Base-by-base conservation (phyloP, 2,797 vertebrate species). In the Sebastes reedi region DNA sequence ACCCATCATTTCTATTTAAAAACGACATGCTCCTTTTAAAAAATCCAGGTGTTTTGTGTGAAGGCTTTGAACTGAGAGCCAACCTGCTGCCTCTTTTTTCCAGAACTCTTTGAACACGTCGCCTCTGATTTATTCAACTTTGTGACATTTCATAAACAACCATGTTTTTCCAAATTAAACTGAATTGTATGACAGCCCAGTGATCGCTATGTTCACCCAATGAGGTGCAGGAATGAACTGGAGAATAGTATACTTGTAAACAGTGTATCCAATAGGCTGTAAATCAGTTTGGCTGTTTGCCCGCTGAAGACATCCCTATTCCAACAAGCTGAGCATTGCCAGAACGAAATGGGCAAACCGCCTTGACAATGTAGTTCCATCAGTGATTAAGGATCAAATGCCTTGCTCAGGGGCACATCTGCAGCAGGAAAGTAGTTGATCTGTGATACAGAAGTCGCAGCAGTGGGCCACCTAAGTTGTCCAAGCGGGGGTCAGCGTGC, bases 401-500 rank as follows among this genome's bases (percentile, higher is more conserved):
- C 84, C 73, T 81, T 88, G 87, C 83, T 82, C 81, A 66, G 62
- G 42, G 73, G 70, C 64, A 75, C 64, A 61, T 81, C 78, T 82
- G 76, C 80, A 69, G 80, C 55, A 29, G 29, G 68, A 77, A 82
- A 56, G n/a, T 22, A 74, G 67, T 50, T 42, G 32, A 5, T 24
- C 72, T 29, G 39, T 72, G 56, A 75, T 54, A 70, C 36, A n/a
- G 6, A 71, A 58, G 74, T 68, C 42, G 32, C 72, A 52, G 18
- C 14, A 62, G 50, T 54, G 88, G 85, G 78, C 58, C 80, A 72
- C 42, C 3, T 65, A 77, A 85, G 82, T 61, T 60, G 76, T 9
- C 52, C 66, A 81, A 79, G 71, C n/a, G 27, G 73, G 71, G 88
- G 77, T 84, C 88, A 67, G 65, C 5, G 64, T 68, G 67, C 58